phyloP scores from a whole-genome alignment of 2,888 invertebrate genomes.

The Hydrotaea diabolus region DNA sequence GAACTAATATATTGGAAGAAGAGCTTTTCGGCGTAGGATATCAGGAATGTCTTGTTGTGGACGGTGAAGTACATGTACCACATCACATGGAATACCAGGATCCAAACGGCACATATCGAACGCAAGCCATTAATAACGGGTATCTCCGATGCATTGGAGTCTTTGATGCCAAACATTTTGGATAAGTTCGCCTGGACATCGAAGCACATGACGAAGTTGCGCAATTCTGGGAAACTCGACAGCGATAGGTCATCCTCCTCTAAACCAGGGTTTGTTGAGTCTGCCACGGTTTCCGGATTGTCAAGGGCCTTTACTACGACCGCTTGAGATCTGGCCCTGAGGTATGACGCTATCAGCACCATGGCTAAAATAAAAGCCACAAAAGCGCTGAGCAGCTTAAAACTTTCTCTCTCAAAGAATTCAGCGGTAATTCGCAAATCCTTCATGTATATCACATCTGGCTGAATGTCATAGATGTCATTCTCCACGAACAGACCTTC shows the following conservation, averaged over 20 bases:
- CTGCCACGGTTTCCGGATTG: not conserved
- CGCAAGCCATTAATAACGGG: conserved; percentile 80
- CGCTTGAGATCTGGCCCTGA: conserved; percentile 33
- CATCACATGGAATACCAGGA: conserved; percentile 79
- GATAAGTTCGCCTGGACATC: conserved; percentile 76
- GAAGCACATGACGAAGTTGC: conserved; percentile 76
- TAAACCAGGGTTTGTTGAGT: not conserved
- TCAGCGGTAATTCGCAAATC: conserved; percentile 76
- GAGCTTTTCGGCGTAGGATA: conserved; percentile 78
- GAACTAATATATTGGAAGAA: conserved; percentile 80
- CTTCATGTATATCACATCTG: conserved; percentile 79
- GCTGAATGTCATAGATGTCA: conserved; percentile 77
- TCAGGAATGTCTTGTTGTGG: conserved; percentile 78
- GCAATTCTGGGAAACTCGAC: conserved; percentile 47
- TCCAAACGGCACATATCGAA: conserved; percentile 80
- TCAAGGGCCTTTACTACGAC: not conserved
- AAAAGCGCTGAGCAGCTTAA: conserved; percentile 74
- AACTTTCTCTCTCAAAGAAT: conserved; percentile 77
- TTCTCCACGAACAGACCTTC: conserved; percentile 76
- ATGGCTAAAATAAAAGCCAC: conserved; percentile 73
- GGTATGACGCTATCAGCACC: conserved; percentile 68
- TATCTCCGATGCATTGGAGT: conserved; percentile 73
- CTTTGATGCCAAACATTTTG: conserved; percentile 74
- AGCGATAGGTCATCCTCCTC: not conserved
- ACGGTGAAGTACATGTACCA: conserved; percentile 81